Evolutionary conservation across 1,140 invertebrate genomes (phyloP).

Genomic region (Eupeodes corollae): DNA sequence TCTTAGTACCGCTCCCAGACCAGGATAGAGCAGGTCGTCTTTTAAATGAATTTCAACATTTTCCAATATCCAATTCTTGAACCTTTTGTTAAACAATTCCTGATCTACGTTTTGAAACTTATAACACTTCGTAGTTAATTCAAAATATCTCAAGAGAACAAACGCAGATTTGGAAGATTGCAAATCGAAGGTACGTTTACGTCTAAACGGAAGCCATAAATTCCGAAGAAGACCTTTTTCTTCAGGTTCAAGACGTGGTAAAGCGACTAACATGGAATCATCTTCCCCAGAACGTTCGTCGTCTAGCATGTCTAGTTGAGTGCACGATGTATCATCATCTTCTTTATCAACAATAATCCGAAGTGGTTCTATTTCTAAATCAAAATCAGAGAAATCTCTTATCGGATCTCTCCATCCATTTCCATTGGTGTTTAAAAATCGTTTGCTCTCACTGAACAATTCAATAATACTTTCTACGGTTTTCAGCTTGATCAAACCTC

Average conservation of each 20-base stretch:
- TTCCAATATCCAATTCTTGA: constrained; percentile 24
- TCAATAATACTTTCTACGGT: constrained; percentile 17
- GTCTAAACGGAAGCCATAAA: constrained; percentile 27
- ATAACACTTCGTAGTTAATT: constrained; percentile 20
- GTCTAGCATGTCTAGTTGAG: too few relatives aligned
- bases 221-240: constrained; percentile 21
- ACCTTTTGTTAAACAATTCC: constrained; percentile 15
- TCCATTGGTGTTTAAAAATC: constrained; percentile 28
- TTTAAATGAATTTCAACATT: constrained; percentile 21
- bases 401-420: constrained; percentile 24
- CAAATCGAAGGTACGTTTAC: constrained; percentile 27
- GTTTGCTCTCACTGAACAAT: constrained; percentile 19
- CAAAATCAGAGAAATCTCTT: constrained; percentile 10
- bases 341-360: too few relatives aligned
- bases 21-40: constrained; percentile 32
- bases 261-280: constrained; percentile 19
- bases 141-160: constrained; percentile 25
- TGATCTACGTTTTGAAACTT: constrained; percentile 18
- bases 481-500: constrained; percentile 19
- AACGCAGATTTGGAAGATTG: constrained; percentile 16
- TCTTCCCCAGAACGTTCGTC: too few relatives aligned
- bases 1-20: constrained; percentile 25
- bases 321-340: too few relatives aligned
- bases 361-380: too few relatives aligned
- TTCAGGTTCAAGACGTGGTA: constrained; percentile 22